Evolutionary conservation across 2,113 vertebrate genomes (phyloP), one percentile per base, ranked within the genome.

Genomic region (Pangasianodon hypophthalmus): DNA sequence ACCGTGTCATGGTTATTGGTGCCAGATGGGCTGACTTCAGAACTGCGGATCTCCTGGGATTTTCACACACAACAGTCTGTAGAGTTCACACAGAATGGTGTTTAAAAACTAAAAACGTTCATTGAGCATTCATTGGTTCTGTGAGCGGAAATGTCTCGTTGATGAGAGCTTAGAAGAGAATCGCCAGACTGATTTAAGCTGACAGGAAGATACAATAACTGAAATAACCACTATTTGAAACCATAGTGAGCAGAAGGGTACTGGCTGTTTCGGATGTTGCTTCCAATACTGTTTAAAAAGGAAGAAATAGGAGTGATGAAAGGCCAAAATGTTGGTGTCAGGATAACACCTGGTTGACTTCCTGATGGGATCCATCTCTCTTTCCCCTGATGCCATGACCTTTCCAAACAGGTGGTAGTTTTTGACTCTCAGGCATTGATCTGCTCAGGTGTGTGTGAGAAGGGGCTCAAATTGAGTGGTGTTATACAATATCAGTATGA

Each of bases 341-440:
- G 83, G 24, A 54, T 87, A 88, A 89, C 90, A 91, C 90, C 92
- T 92, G 90, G 89, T 88, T 73, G 4, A 62, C 77, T 91, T 90
- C 84, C 90, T 88, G 24, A 81, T 41, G 62, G 24, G 82, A 88
- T 90, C 82, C 21, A 88, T 90, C 62, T 85, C 84, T 84, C 19
- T 44, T 85, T 91, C 54, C 21, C 32, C 26, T 54, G 21, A 46
- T 19, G 8, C 48, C 56, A 50, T 71, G 84, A 87, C 71, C 81
- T 86, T 48, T 62, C 48, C 26, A 21, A 87, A 64, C 62, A 82
- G 79, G 73, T 82, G 48, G 69, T 44, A 46, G 56, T 62, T 90
- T 67, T 14, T 90, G 71, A 82, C 44, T 87, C 32, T 26, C 44
- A 87, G 86, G 77, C 87, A 80, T 54, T 92, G 90, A 90, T 90